A percentile compares a stretch with the other conserved stretches of the same genome.
phyloP scores from a whole-genome alignment of 2,888 invertebrate species.

The Crocallis elinguaria region DNA sequence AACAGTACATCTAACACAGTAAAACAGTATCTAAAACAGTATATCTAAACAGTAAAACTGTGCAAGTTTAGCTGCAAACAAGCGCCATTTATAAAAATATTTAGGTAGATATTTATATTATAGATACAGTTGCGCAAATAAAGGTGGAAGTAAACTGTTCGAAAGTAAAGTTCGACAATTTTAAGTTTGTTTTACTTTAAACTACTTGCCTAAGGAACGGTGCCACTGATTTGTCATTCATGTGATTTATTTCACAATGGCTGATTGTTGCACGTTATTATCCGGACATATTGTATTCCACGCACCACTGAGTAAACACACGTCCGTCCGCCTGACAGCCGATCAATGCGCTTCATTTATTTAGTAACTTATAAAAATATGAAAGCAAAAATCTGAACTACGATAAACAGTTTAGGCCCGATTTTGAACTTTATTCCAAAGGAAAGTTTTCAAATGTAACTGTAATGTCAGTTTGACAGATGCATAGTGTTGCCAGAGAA shows the following conservation, averaged over 20 bases:
- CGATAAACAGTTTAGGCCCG: constrained; percentile 24
- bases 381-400: constrained; percentile 44
- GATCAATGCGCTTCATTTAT: constrained; percentile 80
- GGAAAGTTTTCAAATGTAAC: constrained; percentile 36
- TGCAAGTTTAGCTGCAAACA: too few relatives aligned
- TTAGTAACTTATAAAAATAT: constrained; percentile 79
- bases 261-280: constrained; percentile 56
- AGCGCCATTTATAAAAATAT: too few relatives aligned
- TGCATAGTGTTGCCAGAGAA: constrained; percentile 42
- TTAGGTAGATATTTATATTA: too few relatives aligned
- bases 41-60: too few relatives aligned
- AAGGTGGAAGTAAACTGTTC: too few relatives aligned
- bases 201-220: constrained; percentile 1
- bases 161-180: too few relatives aligned
- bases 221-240: constrained; percentile 59
- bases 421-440: constrained; percentile 49
- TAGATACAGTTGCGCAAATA: too few relatives aligned
- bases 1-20: too few relatives aligned
- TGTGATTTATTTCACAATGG: constrained; percentile 49
- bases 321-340: constrained; percentile 61
- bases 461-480: constrained; percentile 37
- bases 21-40: too few relatives aligned
- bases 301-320: constrained; percentile 70
- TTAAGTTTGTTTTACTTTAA: too few relatives aligned
- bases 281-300: constrained; percentile 46